A percentile compares a stretch with the other conserved stretches of the same genome.
These are phyloP conservation scores for Oryzaephilus surinamensis DNA, from an alignment of 1,140 invertebrate genomes.

Conservation along the genomic window DNA sequence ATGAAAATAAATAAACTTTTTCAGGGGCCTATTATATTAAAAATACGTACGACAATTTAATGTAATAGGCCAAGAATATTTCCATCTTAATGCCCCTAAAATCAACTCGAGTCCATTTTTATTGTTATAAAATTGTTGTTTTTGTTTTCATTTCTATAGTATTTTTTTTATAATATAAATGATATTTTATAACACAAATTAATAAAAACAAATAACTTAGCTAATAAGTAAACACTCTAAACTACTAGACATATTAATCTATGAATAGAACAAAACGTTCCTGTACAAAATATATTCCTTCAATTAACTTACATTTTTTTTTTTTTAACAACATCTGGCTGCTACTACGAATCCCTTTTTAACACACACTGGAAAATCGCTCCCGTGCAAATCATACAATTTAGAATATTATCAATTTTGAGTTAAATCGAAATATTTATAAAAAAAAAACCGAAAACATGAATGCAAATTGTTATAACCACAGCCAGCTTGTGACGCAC, in stretches of 20 bases:
- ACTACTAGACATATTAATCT: conserved; percentile 18
- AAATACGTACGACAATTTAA: not conserved
- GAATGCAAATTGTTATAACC: conserved; percentile 16
- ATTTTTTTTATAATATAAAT: not conserved
- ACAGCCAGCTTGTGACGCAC: conserved; percentile 29
- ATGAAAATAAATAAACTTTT: too few relatives aligned
- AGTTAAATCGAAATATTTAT: conserved; percentile 8
- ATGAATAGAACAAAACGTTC: conserved; percentile 15
- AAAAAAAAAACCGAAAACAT: not conserved
- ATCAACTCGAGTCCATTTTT: not conserved
- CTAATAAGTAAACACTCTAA: conserved; percentile 16
- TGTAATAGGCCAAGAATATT: not conserved
- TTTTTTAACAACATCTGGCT: conserved; percentile 24
- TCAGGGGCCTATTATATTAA: too few relatives aligned
- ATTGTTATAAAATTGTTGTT: not conserved
- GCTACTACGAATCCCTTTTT: conserved; percentile 18
- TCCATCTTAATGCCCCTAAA: not conserved
- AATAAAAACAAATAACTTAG: conserved; percentile 17
- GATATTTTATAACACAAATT: conserved; percentile 11
- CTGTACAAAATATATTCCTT: conserved; percentile 21
- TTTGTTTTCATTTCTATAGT: not conserved
- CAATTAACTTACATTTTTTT: conserved; percentile 21
- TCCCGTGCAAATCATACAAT: conserved; percentile 11
- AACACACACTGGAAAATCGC: too few relatives aligned
- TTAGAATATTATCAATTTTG: conserved; percentile 4